Percentiles rank a stretch among this genome's conserved stretches.
Conservation (phyloP, 2,888 invertebrate genomes). For the Nephrotoma appendiculata region DNA sequence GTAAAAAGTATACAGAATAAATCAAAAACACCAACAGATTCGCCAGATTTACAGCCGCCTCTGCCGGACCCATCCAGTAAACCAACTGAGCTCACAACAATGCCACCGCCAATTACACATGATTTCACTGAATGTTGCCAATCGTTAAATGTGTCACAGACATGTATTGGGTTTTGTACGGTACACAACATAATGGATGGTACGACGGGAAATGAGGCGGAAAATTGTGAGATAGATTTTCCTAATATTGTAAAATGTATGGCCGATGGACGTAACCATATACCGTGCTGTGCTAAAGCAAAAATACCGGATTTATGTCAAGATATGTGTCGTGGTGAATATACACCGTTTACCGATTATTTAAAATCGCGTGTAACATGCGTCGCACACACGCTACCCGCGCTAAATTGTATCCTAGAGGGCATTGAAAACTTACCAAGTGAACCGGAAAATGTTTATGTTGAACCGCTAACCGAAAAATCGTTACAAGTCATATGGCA, state of each 20-base stretch:
- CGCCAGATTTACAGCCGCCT: slow-evolving; percentile 8
- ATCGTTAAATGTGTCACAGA: slow-evolving; percentile 48
- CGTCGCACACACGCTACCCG: slow-evolving; percentile 66
- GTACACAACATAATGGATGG: slow-evolving; percentile 63
- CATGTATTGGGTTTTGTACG: slow-evolving; percentile 70
- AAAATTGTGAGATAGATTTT: slow-evolving; percentile 66
- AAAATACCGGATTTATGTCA: slow-evolving; percentile 73
- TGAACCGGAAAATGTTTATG: slow-evolving; percentile 54
- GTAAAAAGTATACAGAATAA: neutral
- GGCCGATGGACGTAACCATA: slow-evolving; percentile 72
- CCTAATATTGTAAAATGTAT: slow-evolving; percentile 64
- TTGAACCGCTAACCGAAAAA: slow-evolving; percentile 56
- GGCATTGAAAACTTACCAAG: slow-evolving; percentile 57
- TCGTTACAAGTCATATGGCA: slow-evolving; percentile 58
- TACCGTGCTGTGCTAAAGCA: slow-evolving; percentile 70
- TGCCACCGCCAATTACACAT: slow-evolving; percentile 34
- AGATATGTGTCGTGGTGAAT: slow-evolving; percentile 73
- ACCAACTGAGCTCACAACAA: slow-evolving; percentile 24
- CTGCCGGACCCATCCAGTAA: slow-evolving; percentile 5
- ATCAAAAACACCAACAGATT: slow-evolving; percentile 9
- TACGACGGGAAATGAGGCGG: slow-evolving; percentile 63
- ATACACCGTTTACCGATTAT: slow-evolving; percentile 69
- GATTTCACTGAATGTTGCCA: slow-evolving; percentile 73
- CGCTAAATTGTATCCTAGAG: slow-evolving; percentile 68
- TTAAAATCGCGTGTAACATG: slow-evolving; percentile 75